Base-by-base conservation (phyloP, 2,113 vertebrate species). In the Paralichthys olivaceus region DNA sequence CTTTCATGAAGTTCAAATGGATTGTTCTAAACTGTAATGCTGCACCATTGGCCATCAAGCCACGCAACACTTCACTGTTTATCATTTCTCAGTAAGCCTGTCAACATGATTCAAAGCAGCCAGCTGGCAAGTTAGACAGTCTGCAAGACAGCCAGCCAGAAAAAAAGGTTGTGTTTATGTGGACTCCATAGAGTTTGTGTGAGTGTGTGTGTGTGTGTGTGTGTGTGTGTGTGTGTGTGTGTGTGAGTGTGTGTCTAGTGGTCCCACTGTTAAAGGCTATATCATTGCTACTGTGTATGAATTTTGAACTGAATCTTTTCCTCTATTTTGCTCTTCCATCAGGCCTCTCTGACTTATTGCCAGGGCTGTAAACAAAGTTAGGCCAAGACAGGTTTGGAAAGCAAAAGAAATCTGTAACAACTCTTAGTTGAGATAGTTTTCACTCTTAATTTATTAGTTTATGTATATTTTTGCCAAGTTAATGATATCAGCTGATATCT, bases 61-160 rank as follows among this genome's bases (percentile, higher is more conserved):
- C 56, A 7, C 14, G 15, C 56, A 59, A 34, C 29, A 34, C 28
- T 32, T 34, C 9, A 14, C 4, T 19, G 25, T 34, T 73, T 14
- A 29, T 32, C 34, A 60, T 72, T 56, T n/a, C 51, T 74, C 26
- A 68, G 56, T 25, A n/a, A 40, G 47, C 34, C 49, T 51, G 22
- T 58, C 25, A 28, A 58, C 59, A 53, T 58, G 65, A 70, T 26
- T 19, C 4, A 0, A 17, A 40, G 23, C 54, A 34, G 67, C 68
- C 55, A 54, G 69, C 54, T 51, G 54, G 51, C 59, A 40, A n/a
- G 51, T 47, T 47, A 2, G 34, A 43, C 20, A 7, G 64, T 15
- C 23, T 29, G n/a, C n/a, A 4, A 19, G n/a, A 40, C 23, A 61
- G 47, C 23, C 14, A 53, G 49, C 22, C 15, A 65, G 40, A 7